Evolutionary conservation across 2,888 invertebrate genomes (phyloP).

Genomic region (Meloe dianella): DNA sequence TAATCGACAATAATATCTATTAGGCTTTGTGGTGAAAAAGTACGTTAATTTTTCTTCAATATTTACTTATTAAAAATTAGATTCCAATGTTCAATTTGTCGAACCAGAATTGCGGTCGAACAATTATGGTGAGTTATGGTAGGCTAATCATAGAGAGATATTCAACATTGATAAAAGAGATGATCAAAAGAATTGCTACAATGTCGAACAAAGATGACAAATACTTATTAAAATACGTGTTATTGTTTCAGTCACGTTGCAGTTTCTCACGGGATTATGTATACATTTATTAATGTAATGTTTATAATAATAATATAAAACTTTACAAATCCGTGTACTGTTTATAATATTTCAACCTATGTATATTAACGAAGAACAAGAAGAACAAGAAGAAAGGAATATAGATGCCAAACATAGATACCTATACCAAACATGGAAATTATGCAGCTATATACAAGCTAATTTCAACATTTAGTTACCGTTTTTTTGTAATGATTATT

Average conservation of each 20-base stretch:
- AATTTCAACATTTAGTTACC: background rate
- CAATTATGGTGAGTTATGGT: conserved; percentile 54
- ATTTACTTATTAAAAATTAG: conserved; percentile 4
- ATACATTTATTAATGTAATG: conserved; percentile 51
- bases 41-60: conserved; percentile 27
- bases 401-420: conserved; percentile 6
- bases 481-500: background rate
- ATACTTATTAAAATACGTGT: conserved; percentile 60
- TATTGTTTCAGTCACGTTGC: conserved; percentile 61
- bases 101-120: conserved; percentile 52
- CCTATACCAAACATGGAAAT: conserved; percentile 1
- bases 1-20: background rate
- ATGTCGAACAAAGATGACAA: conserved; percentile 44
- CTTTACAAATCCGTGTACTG: conserved; percentile 44
- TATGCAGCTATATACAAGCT: background rate
- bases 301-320: conserved; percentile 38
- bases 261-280: conserved; percentile 59
- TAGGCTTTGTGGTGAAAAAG: conserved; percentile 19
- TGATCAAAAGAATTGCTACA: conserved; percentile 9
- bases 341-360: conserved; percentile 6
- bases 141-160: conserved; percentile 43
- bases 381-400: background rate
- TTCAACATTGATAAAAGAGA: conserved; percentile 28
- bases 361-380: background rate
- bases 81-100: conserved; percentile 51